Evolutionary conservation across 2,888 invertebrate species (phyloP).

Genomic region (Platypus cylindrus): DNA sequence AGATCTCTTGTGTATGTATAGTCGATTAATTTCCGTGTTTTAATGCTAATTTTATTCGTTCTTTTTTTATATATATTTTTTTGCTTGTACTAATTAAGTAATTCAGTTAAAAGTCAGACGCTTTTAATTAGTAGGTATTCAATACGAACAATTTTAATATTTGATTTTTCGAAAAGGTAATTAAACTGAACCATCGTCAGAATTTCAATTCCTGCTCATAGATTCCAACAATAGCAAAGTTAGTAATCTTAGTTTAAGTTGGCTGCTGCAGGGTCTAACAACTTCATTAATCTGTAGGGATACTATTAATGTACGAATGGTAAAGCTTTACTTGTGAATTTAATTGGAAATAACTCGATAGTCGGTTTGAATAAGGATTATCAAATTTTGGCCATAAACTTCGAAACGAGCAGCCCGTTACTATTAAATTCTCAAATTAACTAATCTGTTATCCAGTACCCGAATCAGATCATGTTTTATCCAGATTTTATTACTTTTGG

Average conservation of each 20-base stretch:
- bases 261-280: constrained; percentile 26
- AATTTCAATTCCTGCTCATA: no score
- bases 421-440: constrained; percentile 18
- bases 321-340: constrained; percentile 28
- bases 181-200: no score
- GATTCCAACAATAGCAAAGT: constrained; percentile 11
- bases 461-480: constrained; percentile 16
- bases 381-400: constrained; percentile 26
- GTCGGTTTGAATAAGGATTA: constrained; percentile 26
- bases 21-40: no score
- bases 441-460: constrained; percentile 17
- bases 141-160: no score
- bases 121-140: no score
- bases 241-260: constrained; percentile 23
- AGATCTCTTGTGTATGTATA: no score
- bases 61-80: no score
- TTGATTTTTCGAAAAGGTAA: no score
- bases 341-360: constrained; percentile 28
- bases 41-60: no score
- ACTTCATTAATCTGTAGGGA: constrained; percentile 34
- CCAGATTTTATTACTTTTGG: constrained; percentile 15
- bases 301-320: constrained; percentile 33
- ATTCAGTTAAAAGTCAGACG: no score
- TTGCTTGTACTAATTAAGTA: no score
- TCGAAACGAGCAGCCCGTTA: constrained; percentile 15